Base-by-base conservation (phyloP, 2,797 vertebrate genomes). In the Poecilia wingei region DNA sequence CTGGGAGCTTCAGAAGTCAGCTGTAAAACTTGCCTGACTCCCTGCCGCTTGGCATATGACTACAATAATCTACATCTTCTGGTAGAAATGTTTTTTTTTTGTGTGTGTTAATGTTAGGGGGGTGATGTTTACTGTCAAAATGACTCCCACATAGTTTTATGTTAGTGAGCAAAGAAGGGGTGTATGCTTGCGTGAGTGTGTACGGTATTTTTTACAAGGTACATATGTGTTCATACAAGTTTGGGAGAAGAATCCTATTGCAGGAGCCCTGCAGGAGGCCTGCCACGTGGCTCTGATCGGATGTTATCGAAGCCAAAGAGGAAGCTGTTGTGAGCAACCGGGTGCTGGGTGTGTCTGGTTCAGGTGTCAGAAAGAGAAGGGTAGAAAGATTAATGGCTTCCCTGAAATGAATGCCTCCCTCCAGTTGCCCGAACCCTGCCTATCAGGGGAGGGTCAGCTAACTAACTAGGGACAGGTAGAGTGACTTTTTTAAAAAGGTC, bases 351-450 rank as follows among this genome's bases (percentile, higher is more conserved):
- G 88, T 80, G 88, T 92, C 88, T 79, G 87, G 91, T 91, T 95
- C 87, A 94, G 84, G 91, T 95, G 95, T 95, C 95, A 92, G 85
- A 90, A 89, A 90, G 87, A 91, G 92, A 94, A 91, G 83, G 86
- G 83, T 87, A 94, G 93, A 92, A 95, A 95, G 95, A 96, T 96
- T 94, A 94, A 95, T 94, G 94, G 79, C 87, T 89, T 86, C 82
- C 85, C 82, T 89, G 89, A 92, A 92, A 90, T 57, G 49, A 86
- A 89, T 85, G 83, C 86, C 85, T 87, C 89, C 88, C 89, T 91
- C 89, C 78, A 55, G 84, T 82, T 80, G 81, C 89, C 86, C 49
- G 43, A 25, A 75, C 76, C 53, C 82, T 87, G 87, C 84, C 87
- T 83, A 77, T 91, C 81, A 88, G 84, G 78, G 82, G 91, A 84